Percentiles rank a stretch among this genome's conserved stretches.
These are phyloP conservation scores for Neosalanx taihuensis DNA, from an alignment of 2,797 vertebrate genomes.

Conservation along the genomic window DNA sequence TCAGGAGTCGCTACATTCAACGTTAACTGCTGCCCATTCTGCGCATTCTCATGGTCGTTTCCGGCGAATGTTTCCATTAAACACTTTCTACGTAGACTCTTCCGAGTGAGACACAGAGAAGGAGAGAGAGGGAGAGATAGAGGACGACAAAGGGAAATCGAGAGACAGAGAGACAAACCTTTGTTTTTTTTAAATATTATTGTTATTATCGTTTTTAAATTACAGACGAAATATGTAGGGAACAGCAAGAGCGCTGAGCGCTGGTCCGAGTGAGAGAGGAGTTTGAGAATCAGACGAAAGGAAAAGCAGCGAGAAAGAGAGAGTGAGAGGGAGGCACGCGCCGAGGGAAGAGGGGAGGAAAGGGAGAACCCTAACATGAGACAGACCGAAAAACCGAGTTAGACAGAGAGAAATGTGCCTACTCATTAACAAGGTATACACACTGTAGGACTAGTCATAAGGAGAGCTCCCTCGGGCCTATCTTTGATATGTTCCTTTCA, in stretches of 20 bases:
- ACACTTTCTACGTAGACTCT: not conserved
- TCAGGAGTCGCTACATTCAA: constrained; percentile 62
- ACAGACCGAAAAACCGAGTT: not conserved
- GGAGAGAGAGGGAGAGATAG: not conserved
- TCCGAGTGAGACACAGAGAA: not conserved
- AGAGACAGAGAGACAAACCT: not conserved
- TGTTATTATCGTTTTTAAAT: too few species aligned
- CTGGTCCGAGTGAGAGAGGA: not conserved
- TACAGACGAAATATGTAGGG: too few species aligned
- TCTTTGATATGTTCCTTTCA: constrained; percentile 47
- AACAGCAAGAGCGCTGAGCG: too few species aligned
- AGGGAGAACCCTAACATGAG: not conserved
- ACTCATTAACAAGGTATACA: not conserved
- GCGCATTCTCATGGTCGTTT: too few species aligned
- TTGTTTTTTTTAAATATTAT: too few species aligned
- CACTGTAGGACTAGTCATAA: constrained; percentile 15
- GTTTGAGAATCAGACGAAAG: not conserved
- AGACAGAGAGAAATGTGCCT: not conserved
- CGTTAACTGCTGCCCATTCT: constrained; percentile 16
- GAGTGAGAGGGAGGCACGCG: not conserved
- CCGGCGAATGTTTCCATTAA: not conserved
- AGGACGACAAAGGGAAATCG: not conserved
- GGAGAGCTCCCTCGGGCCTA: constrained; percentile 49
- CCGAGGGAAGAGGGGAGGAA: not conserved
- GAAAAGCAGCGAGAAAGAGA: not conserved